Conservation (phyloP, 2,888 invertebrate genomes). For the Drosophila borealis region DNA sequence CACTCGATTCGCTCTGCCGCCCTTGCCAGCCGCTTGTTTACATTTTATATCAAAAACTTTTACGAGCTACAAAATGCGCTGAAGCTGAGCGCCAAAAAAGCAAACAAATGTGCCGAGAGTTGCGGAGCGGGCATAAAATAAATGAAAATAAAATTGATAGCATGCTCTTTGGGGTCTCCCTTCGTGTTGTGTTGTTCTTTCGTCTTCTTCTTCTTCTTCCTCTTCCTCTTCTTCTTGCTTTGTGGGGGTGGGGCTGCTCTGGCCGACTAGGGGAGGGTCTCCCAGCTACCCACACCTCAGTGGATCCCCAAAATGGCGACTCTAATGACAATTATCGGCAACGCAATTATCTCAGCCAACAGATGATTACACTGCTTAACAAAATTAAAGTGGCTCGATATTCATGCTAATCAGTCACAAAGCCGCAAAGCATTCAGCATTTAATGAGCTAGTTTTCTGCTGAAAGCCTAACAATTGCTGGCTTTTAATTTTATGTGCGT, state of each 20-base stretch:
- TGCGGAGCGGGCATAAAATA: slow-evolving; percentile 48
- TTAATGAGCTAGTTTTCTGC: not conserved
- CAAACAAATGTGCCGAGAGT: slow-evolving; percentile 62
- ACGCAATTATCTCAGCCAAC: slow-evolving; percentile 43
- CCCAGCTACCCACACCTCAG: slow-evolving; percentile 3
- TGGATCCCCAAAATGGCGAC: slow-evolving; percentile 29
- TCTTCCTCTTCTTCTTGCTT: not conserved
- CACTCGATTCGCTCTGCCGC: too few species aligned
- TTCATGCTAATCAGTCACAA: slow-evolving; percentile 1
- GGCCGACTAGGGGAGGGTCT: not conserved
- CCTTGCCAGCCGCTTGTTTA: slow-evolving; percentile 52
- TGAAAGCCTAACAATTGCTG: not conserved
- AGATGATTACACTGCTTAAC: slow-evolving; percentile 43
- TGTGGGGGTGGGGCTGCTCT: not conserved
- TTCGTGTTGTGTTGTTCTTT: slow-evolving; percentile 1
- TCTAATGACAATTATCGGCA: slow-evolving; percentile 54
- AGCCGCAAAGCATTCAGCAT: not conserved
- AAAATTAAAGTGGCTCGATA: slow-evolving; percentile 14
- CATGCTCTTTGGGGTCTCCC: slow-evolving; percentile 47
- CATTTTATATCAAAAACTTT: slow-evolving; percentile 78
- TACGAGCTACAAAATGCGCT: slow-evolving; percentile 77
- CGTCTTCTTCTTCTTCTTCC: not conserved
- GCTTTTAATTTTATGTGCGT: too few species aligned
- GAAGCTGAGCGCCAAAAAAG: slow-evolving; percentile 52
- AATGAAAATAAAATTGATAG: slow-evolving; percentile 75